Conservation (phyloP, 2,888 invertebrate species). For the Synanthedon formicaeformis region DNA sequence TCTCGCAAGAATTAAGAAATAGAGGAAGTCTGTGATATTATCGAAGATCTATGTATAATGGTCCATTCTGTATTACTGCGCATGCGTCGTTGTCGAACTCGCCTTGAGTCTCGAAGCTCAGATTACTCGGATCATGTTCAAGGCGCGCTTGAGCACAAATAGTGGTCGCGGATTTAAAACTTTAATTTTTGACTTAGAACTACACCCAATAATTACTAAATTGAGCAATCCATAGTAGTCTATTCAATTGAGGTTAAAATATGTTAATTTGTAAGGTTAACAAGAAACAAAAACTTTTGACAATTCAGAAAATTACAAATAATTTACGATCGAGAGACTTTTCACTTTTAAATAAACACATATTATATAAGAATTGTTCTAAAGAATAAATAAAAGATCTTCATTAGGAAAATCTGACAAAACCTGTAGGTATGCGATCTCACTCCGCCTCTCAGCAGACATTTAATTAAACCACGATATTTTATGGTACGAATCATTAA, state of each 20-base stretch:
- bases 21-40: constrained; percentile 21
- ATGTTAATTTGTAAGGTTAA: too few relatives aligned
- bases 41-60: constrained; percentile 37
- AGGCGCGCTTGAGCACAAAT: constrained; percentile 46
- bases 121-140: constrained; percentile 67
- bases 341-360: too few relatives aligned
- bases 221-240: too few relatives aligned
- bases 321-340: too few relatives aligned
- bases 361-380: too few relatives aligned
- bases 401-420: constrained; percentile 31
- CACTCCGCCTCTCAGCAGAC: constrained; percentile 44
- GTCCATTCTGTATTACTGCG: constrained; percentile 28
- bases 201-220: too few relatives aligned
- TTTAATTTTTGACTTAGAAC: background rate
- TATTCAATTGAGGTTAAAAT: too few relatives aligned
- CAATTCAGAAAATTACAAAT: too few relatives aligned
- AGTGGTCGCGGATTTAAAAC: constrained; percentile 30
- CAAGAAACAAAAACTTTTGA: too few relatives aligned
- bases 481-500: constrained; percentile 45
- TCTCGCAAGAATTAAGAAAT: constrained; percentile 17
- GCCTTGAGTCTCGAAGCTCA: constrained; percentile 62
- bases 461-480: constrained; percentile 55
- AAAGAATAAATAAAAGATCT: constrained; percentile 2
- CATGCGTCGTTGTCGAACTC: constrained; percentile 43
- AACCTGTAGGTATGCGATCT: constrained; percentile 35